These are phyloP conservation scores for Troides aeacus DNA, from an alignment of 2,888 invertebrate genomes.

Conservation along the genomic window DNA sequence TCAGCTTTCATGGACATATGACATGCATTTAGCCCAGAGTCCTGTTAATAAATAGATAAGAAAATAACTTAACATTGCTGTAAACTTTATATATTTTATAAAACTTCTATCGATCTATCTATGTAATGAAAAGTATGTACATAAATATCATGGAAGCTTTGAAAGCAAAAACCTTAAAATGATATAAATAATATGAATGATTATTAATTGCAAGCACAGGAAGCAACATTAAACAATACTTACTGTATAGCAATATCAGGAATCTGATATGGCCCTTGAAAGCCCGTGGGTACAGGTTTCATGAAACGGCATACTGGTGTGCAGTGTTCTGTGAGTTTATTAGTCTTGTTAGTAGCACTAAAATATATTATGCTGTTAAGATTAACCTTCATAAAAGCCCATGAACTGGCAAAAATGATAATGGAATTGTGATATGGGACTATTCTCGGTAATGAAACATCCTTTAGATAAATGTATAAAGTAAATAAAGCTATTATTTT, in stretches of 20 bases:
- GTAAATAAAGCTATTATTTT: not conserved
- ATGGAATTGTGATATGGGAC: conserved; percentile 13
- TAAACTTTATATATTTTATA: too few relatives aligned
- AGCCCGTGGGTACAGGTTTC: conserved; percentile 67
- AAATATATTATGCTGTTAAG: conserved; percentile 28
- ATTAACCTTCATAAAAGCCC: conserved; percentile 26
- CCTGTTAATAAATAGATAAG: too few relatives aligned
- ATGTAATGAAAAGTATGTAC: too few relatives aligned
- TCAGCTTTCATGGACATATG: too few relatives aligned
- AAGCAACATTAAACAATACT: conserved; percentile 47
- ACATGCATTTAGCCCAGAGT: too few relatives aligned
- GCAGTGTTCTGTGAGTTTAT: conserved; percentile 76
- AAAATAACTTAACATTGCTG: too few relatives aligned
- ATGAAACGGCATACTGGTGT: conserved; percentile 79
- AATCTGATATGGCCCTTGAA: conserved; percentile 66
- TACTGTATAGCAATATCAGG: conserved; percentile 76
- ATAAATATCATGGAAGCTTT: too few relatives aligned
- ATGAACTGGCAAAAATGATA: conserved; percentile 20
- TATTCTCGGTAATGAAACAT: conserved; percentile 13
- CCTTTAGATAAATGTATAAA: not conserved
- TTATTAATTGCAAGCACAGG: not conserved
- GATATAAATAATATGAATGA: not conserved
- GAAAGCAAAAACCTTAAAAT: not conserved
- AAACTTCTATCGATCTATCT: too few relatives aligned
- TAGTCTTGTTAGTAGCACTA: conserved; percentile 36